These are phyloP conservation scores for Schrankia costaestrigalis DNA, from an alignment of 2,888 invertebrate species.

Conservation along the genomic window DNA sequence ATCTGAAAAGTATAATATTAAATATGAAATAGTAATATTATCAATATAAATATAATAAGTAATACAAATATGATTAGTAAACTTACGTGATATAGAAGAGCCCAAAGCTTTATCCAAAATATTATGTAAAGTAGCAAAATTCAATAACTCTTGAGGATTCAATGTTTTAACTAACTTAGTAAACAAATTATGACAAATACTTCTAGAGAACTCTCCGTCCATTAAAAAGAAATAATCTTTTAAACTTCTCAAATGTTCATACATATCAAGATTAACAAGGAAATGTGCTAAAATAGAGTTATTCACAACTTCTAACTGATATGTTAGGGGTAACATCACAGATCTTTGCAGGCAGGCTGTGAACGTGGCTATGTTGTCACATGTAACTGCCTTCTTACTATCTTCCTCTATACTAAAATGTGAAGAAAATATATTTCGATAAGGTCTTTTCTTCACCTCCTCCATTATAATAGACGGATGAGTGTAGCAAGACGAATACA, in stretches of 20 bases:
- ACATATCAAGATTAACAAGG: slow-evolving; percentile 83
- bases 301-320: slow-evolving; percentile 85
- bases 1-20: slow-evolving; percentile 51
- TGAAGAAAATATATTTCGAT: slow-evolving; percentile 60
- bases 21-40: not conserved
- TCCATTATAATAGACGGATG: slow-evolving; percentile 65
- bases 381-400: slow-evolving; percentile 46
- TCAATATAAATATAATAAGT: not conserved
- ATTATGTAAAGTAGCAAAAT: slow-evolving; percentile 84
- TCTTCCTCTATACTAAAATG: slow-evolving; percentile 47
- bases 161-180: slow-evolving; percentile 83
- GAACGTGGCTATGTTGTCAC: slow-evolving; percentile 71
- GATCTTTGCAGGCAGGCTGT: slow-evolving; percentile 84
- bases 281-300: slow-evolving; percentile 86
- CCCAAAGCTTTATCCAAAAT: slow-evolving; percentile 85
- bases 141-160: slow-evolving; percentile 84
- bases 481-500: slow-evolving; percentile 53
- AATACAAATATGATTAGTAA: not conserved
- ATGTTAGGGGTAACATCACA: slow-evolving; percentile 84
- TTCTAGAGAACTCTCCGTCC: slow-evolving; percentile 89
- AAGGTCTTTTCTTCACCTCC: slow-evolving; percentile 67
- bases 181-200: slow-evolving; percentile 86
- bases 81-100: slow-evolving; percentile 83
- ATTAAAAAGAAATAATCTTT: slow-evolving; percentile 88
- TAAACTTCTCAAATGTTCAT: slow-evolving; percentile 86